Conservation (phyloP, 2,797 vertebrate species). For the Megalops cyprinoides region DNA sequence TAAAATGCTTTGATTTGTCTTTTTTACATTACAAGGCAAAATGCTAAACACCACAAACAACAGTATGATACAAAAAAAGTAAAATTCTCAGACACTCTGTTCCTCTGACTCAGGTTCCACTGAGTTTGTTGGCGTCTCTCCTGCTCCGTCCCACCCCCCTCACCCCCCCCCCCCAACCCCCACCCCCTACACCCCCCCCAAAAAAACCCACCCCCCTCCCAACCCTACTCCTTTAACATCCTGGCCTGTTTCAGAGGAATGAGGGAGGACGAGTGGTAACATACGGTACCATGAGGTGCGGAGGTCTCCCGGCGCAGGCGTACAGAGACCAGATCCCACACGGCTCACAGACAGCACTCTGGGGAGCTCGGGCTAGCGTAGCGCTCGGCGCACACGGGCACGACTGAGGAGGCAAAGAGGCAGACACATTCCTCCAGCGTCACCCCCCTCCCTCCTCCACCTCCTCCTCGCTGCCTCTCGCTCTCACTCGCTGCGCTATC, state of each 20-base stretch:
- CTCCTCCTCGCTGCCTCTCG: conserved; percentile 41
- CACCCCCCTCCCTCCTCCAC: conserved; percentile 58
- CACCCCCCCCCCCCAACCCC: conserved; percentile 30
- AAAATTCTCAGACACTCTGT: conserved; percentile 33
- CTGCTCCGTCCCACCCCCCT: not conserved
- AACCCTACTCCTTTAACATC: conserved; percentile 20
- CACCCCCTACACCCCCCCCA: not conserved
- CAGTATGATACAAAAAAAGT: not conserved
- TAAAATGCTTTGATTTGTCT: not conserved
- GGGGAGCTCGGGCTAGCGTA: conserved; percentile 27
- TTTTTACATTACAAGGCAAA: not conserved
- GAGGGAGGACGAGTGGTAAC: conserved; percentile 94
- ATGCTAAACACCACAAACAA: not conserved
- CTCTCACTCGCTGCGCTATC: conserved; percentile 49
- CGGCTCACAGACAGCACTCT: conserved; percentile 61
- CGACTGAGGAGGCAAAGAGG: conserved; percentile 62
- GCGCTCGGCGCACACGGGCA: not conserved
- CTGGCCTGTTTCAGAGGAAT: conserved; percentile 76
- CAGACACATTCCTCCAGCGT: conserved; percentile 57
- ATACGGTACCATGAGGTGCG: conserved; percentile 92
- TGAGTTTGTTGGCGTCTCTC: conserved; percentile 20
- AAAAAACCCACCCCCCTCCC: conserved; percentile 32
- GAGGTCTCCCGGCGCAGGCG: conserved; percentile 79
- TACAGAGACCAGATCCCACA: conserved; percentile 80
- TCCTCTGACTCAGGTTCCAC: conserved; percentile 51